These are phyloP conservation scores for Etheostoma spectabile DNA, from an alignment of 2,113 vertebrate genomes.

Conservation along the genomic window DNA sequence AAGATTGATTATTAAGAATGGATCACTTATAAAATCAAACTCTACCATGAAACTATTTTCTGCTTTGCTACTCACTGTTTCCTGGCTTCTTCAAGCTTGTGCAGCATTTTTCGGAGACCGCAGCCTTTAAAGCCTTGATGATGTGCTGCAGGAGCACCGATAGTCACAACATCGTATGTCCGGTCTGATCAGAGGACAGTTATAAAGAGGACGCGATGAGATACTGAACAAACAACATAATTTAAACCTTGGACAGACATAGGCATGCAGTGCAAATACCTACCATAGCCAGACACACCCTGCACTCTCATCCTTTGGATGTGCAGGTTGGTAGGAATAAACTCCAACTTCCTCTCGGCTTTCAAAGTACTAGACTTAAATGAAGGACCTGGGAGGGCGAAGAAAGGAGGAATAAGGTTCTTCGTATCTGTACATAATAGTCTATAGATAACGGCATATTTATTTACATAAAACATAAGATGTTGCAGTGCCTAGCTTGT, in stretches of 20 bases:
- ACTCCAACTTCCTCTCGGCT: constrained; percentile 96
- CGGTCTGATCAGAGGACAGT: constrained; percentile 83
- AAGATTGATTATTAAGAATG: background rate
- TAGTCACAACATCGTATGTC: constrained; percentile 97
- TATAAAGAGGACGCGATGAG: background rate
- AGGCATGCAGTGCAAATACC: background rate
- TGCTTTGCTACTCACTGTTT: constrained; percentile 90
- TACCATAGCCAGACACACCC: constrained; percentile 95
- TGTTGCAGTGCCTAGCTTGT: background rate
- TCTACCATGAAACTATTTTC: background rate
- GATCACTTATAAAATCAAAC: constrained; percentile 22
- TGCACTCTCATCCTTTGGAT: constrained; percentile 98
- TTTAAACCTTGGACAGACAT: background rate
- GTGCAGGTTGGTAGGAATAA: constrained; percentile 97
- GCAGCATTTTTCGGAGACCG: constrained; percentile 93
- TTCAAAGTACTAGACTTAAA: constrained; percentile 98
- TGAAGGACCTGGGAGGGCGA: constrained; percentile 88
- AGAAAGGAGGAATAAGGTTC: background rate
- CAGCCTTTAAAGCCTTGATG: constrained; percentile 97
- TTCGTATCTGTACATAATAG: background rate
- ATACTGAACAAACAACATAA: background rate
- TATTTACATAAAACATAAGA: background rate
- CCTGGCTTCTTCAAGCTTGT: constrained; percentile 96
- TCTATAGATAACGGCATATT: background rate
- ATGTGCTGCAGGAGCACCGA: constrained; percentile 96